Evolutionary conservation across 2,888 invertebrate genomes (phyloP), one percentile per base, ranked within the genome.

Genomic region (Celastrina argiolus): DNA sequence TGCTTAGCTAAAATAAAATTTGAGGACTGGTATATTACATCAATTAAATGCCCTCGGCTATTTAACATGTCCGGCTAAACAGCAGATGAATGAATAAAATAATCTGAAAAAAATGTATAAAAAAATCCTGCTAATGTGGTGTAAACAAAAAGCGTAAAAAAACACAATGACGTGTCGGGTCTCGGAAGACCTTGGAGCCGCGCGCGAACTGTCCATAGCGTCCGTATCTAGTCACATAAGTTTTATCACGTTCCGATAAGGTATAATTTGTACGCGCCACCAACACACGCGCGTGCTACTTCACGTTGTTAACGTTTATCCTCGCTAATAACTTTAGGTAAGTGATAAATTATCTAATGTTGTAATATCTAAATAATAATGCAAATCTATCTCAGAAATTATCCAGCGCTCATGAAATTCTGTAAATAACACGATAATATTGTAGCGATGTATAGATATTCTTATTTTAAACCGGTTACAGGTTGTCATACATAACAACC

Each of bases 161-260:
- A 58, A 58, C 28, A 58, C 0, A 31, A 28, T 58, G 61, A 61
- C 61, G 61, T 61, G 39, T 18, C 61, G 61, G 10, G 61, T 61
- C 22, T 18, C 61, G 61, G 10, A 4, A 61, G 61, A 61, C 61
- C 61, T 61, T 61, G 61, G 34, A 39, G 12, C 12, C 12, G 36
- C 34, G 6, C 3, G 2, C 56, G 61, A 58, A 16, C n/a, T 22
- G 39, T 18, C 59, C 18, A 14, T 22, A 36, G 16, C 7, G 61
- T 36, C 22, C 39, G 36, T 39, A 39, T 36, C 61, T 36, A 56
- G 36, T 39, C 61, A 39, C 18, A 7, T 61, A 39, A 5, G 61
- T 63, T 69, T 70, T 73, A 71, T 73, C 70, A 18, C 66, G 14
- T 61, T 12, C 26, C 56, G 69, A 71, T 71, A 72, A 70, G 70